Evolutionary conservation across 2,797 vertebrate genomes (phyloP), one percentile per base, ranked within the genome.

Genomic region (Sebastes itinus): DNA sequence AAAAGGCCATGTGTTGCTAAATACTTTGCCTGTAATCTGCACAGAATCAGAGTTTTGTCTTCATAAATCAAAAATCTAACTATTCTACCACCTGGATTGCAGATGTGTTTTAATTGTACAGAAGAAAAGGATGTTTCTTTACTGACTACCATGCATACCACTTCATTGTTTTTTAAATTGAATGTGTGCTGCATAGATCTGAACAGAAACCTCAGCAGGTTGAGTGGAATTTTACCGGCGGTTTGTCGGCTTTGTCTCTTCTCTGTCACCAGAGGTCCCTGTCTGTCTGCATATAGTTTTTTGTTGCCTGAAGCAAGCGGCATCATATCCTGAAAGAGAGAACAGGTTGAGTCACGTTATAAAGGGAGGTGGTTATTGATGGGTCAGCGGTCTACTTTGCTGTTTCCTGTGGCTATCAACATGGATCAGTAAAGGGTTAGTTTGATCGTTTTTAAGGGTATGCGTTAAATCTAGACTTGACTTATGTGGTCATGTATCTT

Each of bases 251-350:
- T 72, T 42, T 82, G n/a, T 83, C 63, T 64, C 23, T 63, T 87
- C 69, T 78, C 80, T 59, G 71, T 79, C 93, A 93, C 72, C 80
- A 90, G 91, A 88, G 83, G 91, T 89, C 90, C 55, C 85, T 80
- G 23, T 87, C 30, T 70, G 73, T 82, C 77, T 72, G 38, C 84
- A 22, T 35, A 75, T 66, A 23, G 38, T 6, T 75, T 83, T 74
- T 33, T 5, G 38, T 64, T 35, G 42, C 35, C 35, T 72, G 59
- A 75, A 73, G 56, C 23, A 66, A 69, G 64, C 49, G 6, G 35
- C 71, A 60, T 61, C 55, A 82, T 32, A 52, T 84, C 76, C 80
- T 84, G 81, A 79, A 62, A 52, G 42, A 70, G 62, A 75, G 23
- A 42, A 66, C 27, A 82, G 64, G 55, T 28, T 74, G 59, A 72